These are phyloP conservation scores for Enteromius fasciolatus DNA, from an alignment of 2,797 vertebrate species.

Conservation along the genomic window DNA sequence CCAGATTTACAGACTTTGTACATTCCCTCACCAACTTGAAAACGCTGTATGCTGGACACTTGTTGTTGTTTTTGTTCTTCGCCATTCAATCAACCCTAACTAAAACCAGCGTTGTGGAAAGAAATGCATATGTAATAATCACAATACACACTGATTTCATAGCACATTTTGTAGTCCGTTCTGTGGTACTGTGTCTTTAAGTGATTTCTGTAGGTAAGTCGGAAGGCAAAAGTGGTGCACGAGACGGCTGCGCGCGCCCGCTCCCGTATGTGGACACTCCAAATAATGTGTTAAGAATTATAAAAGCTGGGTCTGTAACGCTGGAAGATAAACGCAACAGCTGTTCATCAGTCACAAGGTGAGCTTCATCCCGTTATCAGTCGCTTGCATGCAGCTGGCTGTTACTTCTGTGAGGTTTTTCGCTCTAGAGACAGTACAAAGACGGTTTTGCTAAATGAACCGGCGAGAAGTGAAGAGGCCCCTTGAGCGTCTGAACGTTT, in stretches of 20 bases:
- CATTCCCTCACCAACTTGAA: neutral
- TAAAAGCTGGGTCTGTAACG: conserved; percentile 34
- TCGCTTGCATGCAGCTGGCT: neutral
- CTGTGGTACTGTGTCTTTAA: conserved; percentile 63
- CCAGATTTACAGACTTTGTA: neutral
- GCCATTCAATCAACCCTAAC: neutral
- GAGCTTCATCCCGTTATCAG: neutral
- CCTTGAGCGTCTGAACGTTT: conserved; percentile 70
- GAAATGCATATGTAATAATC: neutral
- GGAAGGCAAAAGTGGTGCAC: conserved; percentile 48
- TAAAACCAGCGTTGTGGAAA: too few species aligned
- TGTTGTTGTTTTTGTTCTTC: neutral
- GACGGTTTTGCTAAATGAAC: conserved; percentile 75
- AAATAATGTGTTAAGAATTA: conserved; percentile 50
- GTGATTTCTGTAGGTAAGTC: conserved; percentile 58
- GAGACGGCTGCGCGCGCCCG: conserved; percentile 57
- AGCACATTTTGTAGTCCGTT: neutral
- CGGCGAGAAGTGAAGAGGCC: conserved; percentile 77
- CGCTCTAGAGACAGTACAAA: conserved; percentile 69
- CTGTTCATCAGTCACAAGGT: conserved; percentile 35
- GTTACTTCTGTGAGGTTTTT: conserved; percentile 11
- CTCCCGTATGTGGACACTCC: conserved; percentile 52
- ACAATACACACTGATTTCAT: neutral
- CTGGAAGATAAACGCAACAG: neutral
- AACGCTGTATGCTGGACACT: neutral